These are phyloP conservation scores for Lamellibrachia satsuma DNA, from an alignment of 2,888 invertebrate species.

Conservation along the genomic window DNA sequence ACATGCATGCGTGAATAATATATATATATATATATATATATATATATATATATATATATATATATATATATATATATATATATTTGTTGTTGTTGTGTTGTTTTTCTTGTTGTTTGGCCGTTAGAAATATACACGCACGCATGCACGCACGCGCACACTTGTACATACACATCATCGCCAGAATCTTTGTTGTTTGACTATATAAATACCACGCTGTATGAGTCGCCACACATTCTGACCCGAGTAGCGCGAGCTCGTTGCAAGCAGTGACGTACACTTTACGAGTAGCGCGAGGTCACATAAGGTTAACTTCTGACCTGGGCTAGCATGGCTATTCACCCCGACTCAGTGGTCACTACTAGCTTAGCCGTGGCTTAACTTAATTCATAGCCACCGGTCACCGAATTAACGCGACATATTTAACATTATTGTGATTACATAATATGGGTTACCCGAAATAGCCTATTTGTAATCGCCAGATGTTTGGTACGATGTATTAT, in stretches of 20 bases:
- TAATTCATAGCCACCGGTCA: neutral
- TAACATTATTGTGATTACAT: too few relatives aligned
- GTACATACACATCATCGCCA: neutral
- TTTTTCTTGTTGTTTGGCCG: neutral
- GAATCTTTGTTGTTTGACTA: neutral
- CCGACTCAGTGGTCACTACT: neutral
- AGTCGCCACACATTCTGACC: neutral
- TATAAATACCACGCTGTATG: neutral
- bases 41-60: too few relatives aligned
- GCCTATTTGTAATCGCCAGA: too few relatives aligned
- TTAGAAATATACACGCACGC: neutral
- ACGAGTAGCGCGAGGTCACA: neutral
- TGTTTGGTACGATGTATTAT: too few relatives aligned
- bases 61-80: too few relatives aligned
- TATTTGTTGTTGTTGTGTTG: too few relatives aligned
- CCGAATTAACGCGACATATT: neutral
- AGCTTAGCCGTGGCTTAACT: neutral
- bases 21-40: too few relatives aligned
- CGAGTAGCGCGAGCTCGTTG: neutral
- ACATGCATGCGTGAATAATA: too few relatives aligned
- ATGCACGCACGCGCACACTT: neutral
- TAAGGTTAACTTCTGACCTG: neutral
- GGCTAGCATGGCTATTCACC: neutral
- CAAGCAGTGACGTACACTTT: neutral
- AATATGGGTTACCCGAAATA: too few relatives aligned